Conservation (phyloP, 53 echinoderm and acorn worm species). For the Paelopatides confundens region DNA sequence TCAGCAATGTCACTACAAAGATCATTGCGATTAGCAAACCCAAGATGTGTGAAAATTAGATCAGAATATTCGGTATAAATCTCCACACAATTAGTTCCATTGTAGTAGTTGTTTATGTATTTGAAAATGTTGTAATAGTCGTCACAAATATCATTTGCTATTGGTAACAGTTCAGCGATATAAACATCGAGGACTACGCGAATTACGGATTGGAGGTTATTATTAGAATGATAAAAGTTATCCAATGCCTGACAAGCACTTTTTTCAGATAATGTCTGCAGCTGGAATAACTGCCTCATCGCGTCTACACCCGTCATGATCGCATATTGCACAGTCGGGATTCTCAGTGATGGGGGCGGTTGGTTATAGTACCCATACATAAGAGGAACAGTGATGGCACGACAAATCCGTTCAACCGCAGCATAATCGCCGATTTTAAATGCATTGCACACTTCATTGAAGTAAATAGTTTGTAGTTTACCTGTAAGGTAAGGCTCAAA, state of each 20-base stretch:
- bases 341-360: neutral
- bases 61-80: neutral
- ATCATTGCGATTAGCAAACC: neutral
- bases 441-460: neutral
- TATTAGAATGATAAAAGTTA: neutral
- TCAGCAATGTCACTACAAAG: neutral
- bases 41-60: neutral
- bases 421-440: neutral
- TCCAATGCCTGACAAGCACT: neutral
- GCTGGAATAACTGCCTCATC: neutral
- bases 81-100: neutral
- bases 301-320: neutral
- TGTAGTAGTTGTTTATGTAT: neutral
- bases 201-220: neutral
- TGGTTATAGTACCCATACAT: neutral
- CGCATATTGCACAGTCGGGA: neutral
- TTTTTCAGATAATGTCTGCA: neutral
- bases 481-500: neutral
- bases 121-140: neutral
- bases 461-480: neutral
- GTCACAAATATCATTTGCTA: neutral
- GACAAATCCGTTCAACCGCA: neutral
- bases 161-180: neutral
- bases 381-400: neutral
- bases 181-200: neutral